Evolutionary conservation across 2,797 vertebrate species (phyloP).

Genomic region (Etheostoma perlongum): DNA sequence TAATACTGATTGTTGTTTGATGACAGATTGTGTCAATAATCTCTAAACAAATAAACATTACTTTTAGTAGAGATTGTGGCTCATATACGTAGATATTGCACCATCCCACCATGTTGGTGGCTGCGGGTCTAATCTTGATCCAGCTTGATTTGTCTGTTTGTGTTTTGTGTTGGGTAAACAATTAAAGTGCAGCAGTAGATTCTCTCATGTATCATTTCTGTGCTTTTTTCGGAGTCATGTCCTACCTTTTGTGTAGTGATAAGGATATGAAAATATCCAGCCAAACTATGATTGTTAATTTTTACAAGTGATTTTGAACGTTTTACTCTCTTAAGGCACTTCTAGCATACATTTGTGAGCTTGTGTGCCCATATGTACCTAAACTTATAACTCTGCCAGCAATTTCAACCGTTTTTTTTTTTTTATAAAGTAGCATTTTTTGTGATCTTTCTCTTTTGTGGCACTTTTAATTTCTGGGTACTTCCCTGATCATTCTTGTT

Average conservation of each 20-base stretch:
- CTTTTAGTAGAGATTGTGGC: background rate
- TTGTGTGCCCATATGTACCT: background rate
- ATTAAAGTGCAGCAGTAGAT: background rate
- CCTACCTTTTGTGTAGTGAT: background rate
- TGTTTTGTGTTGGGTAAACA: background rate
- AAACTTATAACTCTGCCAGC: background rate
- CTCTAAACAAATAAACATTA: slow-evolving; percentile 13
- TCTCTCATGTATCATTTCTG: background rate
- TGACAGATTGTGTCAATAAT: slow-evolving; percentile 25
- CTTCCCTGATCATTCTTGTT: background rate
- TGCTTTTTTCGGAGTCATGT: background rate
- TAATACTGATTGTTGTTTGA: slow-evolving; percentile 27
- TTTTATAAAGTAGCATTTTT: background rate
- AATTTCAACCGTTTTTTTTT: no score
- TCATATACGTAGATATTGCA: background rate
- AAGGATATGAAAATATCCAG: slow-evolving; percentile 1
- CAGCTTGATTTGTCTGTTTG: background rate
- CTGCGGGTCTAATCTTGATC: background rate
- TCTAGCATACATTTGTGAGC: background rate
- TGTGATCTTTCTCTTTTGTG: background rate
- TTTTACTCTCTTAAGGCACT: no score
- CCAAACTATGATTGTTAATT: background rate
- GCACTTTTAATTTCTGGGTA: background rate
- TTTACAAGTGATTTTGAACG: background rate
- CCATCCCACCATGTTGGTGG: background rate